Evolutionary conservation across 2,113 vertebrate species (phyloP).

Genomic region (Lutjanus erythropterus): DNA sequence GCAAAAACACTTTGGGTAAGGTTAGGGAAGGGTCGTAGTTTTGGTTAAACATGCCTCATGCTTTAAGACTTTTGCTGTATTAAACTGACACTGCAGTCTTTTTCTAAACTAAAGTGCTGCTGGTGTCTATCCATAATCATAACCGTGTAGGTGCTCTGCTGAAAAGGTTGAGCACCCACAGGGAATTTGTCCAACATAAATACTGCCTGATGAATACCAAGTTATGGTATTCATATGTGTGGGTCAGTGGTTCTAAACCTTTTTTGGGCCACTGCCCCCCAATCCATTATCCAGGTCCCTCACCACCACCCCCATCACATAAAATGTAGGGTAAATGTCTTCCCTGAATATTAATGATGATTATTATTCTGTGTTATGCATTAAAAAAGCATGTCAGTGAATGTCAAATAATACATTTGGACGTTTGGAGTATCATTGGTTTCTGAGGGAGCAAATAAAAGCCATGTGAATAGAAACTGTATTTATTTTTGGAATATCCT

Average conservation of each 20-base stretch:
- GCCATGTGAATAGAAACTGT: background rate
- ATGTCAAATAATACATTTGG: background rate
- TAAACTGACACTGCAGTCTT: background rate
- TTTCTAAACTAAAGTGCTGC: background rate
- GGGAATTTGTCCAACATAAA: no score
- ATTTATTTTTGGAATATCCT: background rate
- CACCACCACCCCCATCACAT: background rate
- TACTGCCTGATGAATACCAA: no score
- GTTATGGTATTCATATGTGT: no score
- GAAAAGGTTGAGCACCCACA: no score
- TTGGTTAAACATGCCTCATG: background rate
- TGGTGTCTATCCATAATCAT: background rate
- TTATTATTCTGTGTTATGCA: background rate
- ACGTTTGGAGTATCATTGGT: background rate
- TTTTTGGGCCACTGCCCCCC: no score
- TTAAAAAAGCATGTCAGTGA: background rate
- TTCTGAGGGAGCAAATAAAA: background rate
- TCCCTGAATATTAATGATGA: background rate
- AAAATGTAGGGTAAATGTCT: background rate
- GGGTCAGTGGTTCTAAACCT: no score
- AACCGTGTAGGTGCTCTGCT: no score
- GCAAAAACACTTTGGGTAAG: background rate
- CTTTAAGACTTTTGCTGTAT: no score
- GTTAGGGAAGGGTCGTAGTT: background rate
- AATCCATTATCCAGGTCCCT: background rate